A percentile compares a stretch with the other conserved stretches of the same genome.
phyloP scores from a whole-genome alignment of 1,140 invertebrate genomes.

The Rhopalosiphum padi region DNA sequence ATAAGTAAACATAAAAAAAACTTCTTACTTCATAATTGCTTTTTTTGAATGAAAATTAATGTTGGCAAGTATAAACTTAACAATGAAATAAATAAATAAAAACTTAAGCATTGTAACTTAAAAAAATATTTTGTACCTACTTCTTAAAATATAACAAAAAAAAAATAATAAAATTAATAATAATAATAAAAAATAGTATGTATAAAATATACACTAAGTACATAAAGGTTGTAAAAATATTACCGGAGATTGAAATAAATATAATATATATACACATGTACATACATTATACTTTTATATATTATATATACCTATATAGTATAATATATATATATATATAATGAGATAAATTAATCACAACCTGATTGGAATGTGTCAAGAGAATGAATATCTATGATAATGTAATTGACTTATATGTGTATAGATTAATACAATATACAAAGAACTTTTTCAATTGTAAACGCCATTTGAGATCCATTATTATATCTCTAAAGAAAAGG shows the following conservation, averaged over 20 bases:
- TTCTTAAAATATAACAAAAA: slow-evolving; percentile 37
- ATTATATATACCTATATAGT: background rate
- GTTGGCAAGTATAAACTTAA: slow-evolving; percentile 39
- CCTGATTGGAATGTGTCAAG: slow-evolving; percentile 21
- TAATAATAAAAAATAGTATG: slow-evolving; percentile 22
- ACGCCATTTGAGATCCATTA: slow-evolving; percentile 46
- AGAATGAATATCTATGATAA: background rate
- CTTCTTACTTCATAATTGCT: background rate
- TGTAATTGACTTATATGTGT: slow-evolving; percentile 43
- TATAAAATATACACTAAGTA: slow-evolving; percentile 45
- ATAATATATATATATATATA: background rate
- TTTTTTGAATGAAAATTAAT: slow-evolving; percentile 6
- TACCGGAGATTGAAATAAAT: background rate
- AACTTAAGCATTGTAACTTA: slow-evolving; percentile 37
- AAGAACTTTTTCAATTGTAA: slow-evolving; percentile 36
- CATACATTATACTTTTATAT: too few species aligned
- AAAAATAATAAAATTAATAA: background rate
- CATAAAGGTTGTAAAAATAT: slow-evolving; percentile 23
- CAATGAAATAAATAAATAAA: slow-evolving; percentile 41
- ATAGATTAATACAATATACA: background rate
- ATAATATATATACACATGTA: background rate
- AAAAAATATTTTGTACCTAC: slow-evolving; percentile 39
- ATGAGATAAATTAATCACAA: slow-evolving; percentile 30
- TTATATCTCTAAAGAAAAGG: slow-evolving; percentile 41
- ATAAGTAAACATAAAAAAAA: background rate